These are phyloP conservation scores for Pocillopora grandis DNA, from an alignment of 92 coral and sea anemone species.

Conservation along the genomic window DNA sequence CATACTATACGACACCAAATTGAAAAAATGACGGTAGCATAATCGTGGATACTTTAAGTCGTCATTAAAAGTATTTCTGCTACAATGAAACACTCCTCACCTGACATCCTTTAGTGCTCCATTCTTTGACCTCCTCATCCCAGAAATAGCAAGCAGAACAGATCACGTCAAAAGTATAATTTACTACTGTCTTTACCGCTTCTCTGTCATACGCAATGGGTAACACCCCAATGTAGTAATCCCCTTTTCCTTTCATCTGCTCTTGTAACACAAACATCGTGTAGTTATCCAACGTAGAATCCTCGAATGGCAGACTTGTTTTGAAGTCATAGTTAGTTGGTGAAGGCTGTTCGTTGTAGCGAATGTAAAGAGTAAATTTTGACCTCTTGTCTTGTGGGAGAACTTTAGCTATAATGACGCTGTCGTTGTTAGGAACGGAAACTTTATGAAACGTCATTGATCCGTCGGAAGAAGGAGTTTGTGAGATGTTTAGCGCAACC, in stretches of 20 bases:
- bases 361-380: slow-evolving; percentile 56
- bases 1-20: no score
- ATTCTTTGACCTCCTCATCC: slow-evolving; percentile 44
- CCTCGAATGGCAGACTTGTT: slow-evolving; percentile 47
- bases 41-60: no score
- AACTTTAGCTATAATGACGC: slow-evolving; percentile 61
- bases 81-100: slow-evolving; percentile 27
- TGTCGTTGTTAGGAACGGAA: slow-evolving; percentile 43
- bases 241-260: slow-evolving; percentile 57
- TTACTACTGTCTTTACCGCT: slow-evolving; percentile 10
- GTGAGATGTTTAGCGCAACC: slow-evolving; percentile 58
- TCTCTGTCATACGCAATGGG: slow-evolving; percentile 35
- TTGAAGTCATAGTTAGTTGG: slow-evolving; percentile 58
- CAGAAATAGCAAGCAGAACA: slow-evolving; percentile 84
- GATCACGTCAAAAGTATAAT: slow-evolving; percentile 74
- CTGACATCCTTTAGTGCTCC: slow-evolving; percentile 83
- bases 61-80: no score
- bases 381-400: slow-evolving; percentile 42
- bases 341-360: slow-evolving; percentile 60
- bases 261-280: slow-evolving; percentile 61
- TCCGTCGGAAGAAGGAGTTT: slow-evolving; percentile 48
- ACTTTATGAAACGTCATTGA: slow-evolving; percentile 66
- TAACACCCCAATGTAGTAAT: slow-evolving; percentile 71
- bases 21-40: no score
- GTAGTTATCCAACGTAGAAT: slow-evolving; percentile 39